Base-by-base conservation (phyloP, 2,797 vertebrate species). In the Ctenopoma kingsleyae region DNA sequence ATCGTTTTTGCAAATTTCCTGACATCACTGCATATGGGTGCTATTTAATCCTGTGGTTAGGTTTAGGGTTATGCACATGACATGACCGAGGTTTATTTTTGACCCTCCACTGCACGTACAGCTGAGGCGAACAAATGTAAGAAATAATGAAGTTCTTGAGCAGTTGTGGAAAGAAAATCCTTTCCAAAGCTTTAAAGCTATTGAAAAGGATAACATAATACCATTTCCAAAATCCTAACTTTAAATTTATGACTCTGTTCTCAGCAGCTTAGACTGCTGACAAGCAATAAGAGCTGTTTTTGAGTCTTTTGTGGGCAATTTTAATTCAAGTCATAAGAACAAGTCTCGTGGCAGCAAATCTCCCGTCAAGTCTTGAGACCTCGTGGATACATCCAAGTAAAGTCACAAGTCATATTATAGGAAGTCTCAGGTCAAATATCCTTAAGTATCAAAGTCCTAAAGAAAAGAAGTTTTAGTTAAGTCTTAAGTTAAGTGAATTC, bases 51-150 rank as follows among this genome's bases (percentile, higher is more conserved):
- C 81, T 82, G 90, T 2, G 90, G 91, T 89, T 83, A 20, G 86
- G 82, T 81, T 89, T 84, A 68, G 85, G 85, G 90, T 89, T 89
- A 78, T 88, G 82, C 90, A 81, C 81, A 90, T 74, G 90, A 90
- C 89, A 88, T 83, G 87, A 84, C 83, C 83, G 52, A 35, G 84
- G 87, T 90, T 91, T 89, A 90, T 91, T 90, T 89, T 86, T 88
- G 81, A 89, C 78, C 77, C 71, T 80, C 62, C 36, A 3, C 66
- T 76, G 81, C 86, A 87, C 57, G 67, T 80, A 87, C 70, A 70
- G 70, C 57, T 7, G 63, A 80, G 78, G 71, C 67, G 58, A 76
- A 81, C 81, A 86, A 84, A 86, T 72, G 82, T 67, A 76, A 78
- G 82, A 83, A 90, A 90, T 86, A 88, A 86, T 85, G 78, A 89